Evolutionary conservation across 2,797 vertebrate species (phyloP).

Genomic region (Ciconia nigra): DNA sequence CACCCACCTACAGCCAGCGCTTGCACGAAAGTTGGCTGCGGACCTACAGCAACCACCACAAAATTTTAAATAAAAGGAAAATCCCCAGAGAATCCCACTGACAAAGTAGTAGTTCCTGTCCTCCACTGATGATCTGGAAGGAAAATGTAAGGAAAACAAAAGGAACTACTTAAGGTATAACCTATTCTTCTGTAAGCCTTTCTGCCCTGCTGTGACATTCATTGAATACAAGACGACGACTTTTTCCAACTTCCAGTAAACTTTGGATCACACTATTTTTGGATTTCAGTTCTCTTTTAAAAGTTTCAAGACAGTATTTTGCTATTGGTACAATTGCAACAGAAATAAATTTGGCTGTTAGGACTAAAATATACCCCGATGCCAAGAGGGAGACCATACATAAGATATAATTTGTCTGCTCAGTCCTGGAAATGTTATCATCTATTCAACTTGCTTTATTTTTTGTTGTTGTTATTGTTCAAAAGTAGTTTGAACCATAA

Average conservation of each 20-base stretch:
- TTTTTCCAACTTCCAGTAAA: not conserved
- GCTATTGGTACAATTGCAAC: not conserved
- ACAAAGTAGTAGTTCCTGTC: not conserved
- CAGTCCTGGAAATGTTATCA: not conserved
- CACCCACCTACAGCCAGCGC: not conserved
- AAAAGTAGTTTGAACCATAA: not conserved
- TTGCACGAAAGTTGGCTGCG: not conserved
- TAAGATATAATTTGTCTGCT: not conserved
- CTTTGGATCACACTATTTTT: not conserved
- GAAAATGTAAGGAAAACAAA: not conserved
- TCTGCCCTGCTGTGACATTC: not conserved
- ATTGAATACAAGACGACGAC: not conserved
- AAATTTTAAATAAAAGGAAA: not conserved
- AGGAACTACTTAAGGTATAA: not conserved
- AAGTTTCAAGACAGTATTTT: not conserved
- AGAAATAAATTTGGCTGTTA: not conserved
- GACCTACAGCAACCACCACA: not conserved
- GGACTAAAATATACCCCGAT: not conserved
- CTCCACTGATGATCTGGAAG: not conserved
- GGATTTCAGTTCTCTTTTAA: not conserved
- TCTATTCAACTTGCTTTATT: not conserved
- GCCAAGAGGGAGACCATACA: not conserved
- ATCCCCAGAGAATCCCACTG: not conserved
- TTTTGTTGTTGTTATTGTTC: not conserved
- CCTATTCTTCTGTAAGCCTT: not conserved